These are phyloP conservation scores for Rhabdornis inornatus DNA, from an alignment of 2,113 vertebrate species.

Conservation along the genomic window DNA sequence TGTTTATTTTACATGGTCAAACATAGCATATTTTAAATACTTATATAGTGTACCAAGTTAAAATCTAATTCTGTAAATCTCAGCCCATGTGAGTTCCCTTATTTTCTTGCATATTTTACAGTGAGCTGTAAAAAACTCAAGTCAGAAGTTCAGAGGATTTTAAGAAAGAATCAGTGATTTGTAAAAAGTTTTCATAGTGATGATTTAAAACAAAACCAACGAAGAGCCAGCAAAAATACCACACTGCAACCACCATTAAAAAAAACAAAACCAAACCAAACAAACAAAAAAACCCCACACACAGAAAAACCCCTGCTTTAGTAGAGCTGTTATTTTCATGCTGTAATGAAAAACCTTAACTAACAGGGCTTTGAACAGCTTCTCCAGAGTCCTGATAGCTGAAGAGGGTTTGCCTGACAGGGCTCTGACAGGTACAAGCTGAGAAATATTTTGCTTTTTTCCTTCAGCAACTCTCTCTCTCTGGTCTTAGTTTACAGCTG, in stretches of 20 bases:
- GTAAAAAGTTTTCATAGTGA: neutral
- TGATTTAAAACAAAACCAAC: neutral
- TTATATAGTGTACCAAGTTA: neutral
- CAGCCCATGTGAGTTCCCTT: neutral
- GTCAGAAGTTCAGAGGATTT: neutral
- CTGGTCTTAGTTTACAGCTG: neutral
- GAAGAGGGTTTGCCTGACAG: neutral
- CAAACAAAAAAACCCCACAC: neutral
- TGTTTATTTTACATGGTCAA: neutral
- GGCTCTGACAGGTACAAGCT: neutral
- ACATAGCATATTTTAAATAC: neutral
- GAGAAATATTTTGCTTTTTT: neutral
- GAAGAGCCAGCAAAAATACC: neutral
- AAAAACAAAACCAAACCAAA: neutral
- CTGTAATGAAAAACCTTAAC: neutral
- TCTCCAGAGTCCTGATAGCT: neutral
- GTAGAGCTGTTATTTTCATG: neutral
- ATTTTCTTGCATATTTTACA: neutral
- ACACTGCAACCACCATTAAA: neutral
- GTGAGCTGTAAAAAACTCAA: neutral
- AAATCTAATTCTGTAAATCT: neutral
- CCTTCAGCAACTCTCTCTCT: neutral
- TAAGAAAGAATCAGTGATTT: neutral
- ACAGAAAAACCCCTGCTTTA: neutral
- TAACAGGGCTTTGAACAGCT: neutral